A percentile compares a stretch with the other conserved stretches of the same genome.
Conservation (phyloP, 2,888 invertebrate species). For the Euproctis similis region DNA sequence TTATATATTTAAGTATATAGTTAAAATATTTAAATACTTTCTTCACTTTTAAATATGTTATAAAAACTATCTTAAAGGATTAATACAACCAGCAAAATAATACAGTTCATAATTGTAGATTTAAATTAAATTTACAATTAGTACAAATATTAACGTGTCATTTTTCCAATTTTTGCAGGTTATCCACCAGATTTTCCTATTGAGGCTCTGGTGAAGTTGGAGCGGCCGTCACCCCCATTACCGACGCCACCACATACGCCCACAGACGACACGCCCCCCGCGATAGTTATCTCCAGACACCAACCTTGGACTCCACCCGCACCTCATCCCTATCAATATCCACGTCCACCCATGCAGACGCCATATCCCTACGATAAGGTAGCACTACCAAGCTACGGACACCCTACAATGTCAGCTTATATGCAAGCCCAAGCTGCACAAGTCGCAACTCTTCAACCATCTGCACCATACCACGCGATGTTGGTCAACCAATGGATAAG, state of each 20-base stretch:
- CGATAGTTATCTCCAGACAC: constrained; percentile 61
- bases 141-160: background rate
- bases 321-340: constrained; percentile 53
- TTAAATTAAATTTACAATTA: background rate
- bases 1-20: too few relatives aligned
- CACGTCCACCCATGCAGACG: constrained; percentile 50
- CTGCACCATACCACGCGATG: constrained; percentile 74
- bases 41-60: too few relatives aligned
- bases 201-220: constrained; percentile 76
- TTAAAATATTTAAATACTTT: too few relatives aligned
- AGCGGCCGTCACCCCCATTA: constrained; percentile 77
- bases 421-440: constrained; percentile 67
- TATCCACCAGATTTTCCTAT: constrained; percentile 77
- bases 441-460: constrained; percentile 62
- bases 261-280: constrained; percentile 76
- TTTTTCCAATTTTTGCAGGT: constrained; percentile 48
- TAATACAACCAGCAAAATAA: too few relatives aligned
- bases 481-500: constrained; percentile 85
- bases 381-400: constrained; percentile 47
- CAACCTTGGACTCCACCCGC: constrained; percentile 53
- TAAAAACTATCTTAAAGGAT: too few relatives aligned
- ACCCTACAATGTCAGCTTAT: constrained; percentile 60
- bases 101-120: background rate
- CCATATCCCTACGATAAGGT: constrained; percentile 60
- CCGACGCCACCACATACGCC: constrained; percentile 85